These are phyloP conservation scores for Nerophis ophidion DNA, from an alignment of 2,113 vertebrate genomes.

Conservation along the genomic window DNA sequence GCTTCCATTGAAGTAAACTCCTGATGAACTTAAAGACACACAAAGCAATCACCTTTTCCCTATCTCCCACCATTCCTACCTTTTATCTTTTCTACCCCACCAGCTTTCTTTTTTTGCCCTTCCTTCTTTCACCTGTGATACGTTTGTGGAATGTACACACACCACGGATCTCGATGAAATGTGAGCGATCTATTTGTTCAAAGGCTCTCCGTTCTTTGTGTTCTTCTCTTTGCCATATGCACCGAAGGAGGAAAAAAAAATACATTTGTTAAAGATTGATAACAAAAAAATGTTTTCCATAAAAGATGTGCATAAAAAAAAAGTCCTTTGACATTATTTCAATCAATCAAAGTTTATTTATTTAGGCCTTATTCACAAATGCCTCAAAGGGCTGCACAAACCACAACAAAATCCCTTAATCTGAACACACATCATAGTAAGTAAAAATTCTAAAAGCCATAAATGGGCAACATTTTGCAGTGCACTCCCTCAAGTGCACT, in stretches of 20 bases:
- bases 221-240: slow-evolving; percentile 46
- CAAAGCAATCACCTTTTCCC: slow-evolving; percentile 35
- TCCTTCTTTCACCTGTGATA: slow-evolving; percentile 56
- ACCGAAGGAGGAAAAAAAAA: slow-evolving; percentile 38
- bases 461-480: too few species aligned
- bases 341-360: slow-evolving; percentile 59
- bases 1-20: slow-evolving; percentile 37
- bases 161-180: slow-evolving; percentile 44
- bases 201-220: slow-evolving; percentile 43
- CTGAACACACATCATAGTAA: too few species aligned
- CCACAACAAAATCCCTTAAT: too few species aligned
- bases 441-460: too few species aligned
- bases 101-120: slow-evolving; percentile 49
- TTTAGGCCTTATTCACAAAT: too few species aligned
- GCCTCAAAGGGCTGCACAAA: too few species aligned
- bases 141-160: slow-evolving; percentile 62
- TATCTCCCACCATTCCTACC: slow-evolving; percentile 49
- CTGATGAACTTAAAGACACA: slow-evolving; percentile 31
- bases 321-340: slow-evolving; percentile 67
- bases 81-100: slow-evolving; percentile 54
- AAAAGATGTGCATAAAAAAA: slow-evolving; percentile 42
- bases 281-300: slow-evolving; percentile 42
- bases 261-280: slow-evolving; percentile 47
- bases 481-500: too few species aligned
- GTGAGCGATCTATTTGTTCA: slow-evolving; percentile 54